phyloP scores from a whole-genome alignment of 2,888 invertebrate genomes.

The Drosophila kanekoi region DNA sequence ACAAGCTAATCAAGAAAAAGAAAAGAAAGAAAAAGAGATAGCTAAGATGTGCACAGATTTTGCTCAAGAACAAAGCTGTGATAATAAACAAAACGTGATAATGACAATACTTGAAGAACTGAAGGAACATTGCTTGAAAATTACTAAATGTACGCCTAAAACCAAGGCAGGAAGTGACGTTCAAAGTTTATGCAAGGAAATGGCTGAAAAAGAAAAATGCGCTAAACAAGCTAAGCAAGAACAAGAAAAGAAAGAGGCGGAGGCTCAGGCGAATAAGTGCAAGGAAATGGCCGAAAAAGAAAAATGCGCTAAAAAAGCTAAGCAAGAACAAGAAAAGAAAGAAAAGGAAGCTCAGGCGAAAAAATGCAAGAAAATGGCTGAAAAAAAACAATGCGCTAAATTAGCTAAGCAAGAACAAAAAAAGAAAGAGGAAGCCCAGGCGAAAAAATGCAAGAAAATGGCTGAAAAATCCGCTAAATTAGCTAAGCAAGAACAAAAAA shows the following conservation, averaged over 20 bases:
- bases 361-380: conserved; percentile 23
- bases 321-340: neutral
- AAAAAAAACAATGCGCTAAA: conserved; percentile 28
- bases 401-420: conserved; percentile 1
- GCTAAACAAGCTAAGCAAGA: neutral
- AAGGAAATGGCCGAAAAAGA: conserved; percentile 22
- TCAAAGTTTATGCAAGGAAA: neutral
- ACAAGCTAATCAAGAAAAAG: neutral
- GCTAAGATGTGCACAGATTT: neutral
- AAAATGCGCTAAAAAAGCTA: conserved; percentile 1
- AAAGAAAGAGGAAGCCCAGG: neutral
- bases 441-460: conserved; percentile 8
- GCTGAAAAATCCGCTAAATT: conserved; percentile 1
- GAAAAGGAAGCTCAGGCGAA: neutral
- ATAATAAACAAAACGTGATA: neutral
- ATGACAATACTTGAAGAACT: too few relatives aligned
- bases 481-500: neutral
- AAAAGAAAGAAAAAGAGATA: neutral
- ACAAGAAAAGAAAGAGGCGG: neutral
- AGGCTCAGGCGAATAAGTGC: conserved; percentile 8
- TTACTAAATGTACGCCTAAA: too few relatives aligned
- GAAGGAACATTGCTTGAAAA: too few relatives aligned
- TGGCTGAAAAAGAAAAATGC: neutral
- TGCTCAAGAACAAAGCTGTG: neutral
- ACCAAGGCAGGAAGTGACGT: neutral